Percentiles rank a stretch among this genome's conserved stretches.
phyloP scores from a whole-genome alignment of 1,140 invertebrate species.

The Cheumatopsyche charites region DNA sequence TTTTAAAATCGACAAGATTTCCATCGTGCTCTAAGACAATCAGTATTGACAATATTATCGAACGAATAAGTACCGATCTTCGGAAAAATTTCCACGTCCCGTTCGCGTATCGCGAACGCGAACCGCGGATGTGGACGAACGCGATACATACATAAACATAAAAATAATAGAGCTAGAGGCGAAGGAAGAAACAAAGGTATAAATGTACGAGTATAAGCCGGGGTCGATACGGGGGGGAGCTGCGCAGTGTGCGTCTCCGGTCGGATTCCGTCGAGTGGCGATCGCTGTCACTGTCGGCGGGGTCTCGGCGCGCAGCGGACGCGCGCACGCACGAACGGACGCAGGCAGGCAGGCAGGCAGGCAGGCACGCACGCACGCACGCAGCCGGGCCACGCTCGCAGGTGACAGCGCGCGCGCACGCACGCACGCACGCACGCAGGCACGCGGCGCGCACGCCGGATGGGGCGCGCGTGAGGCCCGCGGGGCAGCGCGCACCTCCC shows the following conservation, averaged over 20 bases:
- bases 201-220: not conserved
- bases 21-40: no score
- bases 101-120: not conserved
- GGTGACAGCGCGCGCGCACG: slow-evolving; percentile 51
- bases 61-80: no score
- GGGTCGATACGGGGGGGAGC: not conserved
- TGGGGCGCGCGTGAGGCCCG: slow-evolving; percentile 53
- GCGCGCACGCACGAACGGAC: not conserved
- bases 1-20: no score
- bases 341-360: slow-evolving; percentile 51
- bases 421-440: slow-evolving; percentile 45
- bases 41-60: no score
- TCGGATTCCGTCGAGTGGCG: not conserved
- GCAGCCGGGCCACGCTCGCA: slow-evolving; percentile 52
- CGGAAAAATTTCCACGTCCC: no score
- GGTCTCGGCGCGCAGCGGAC: slow-evolving; percentile 43
- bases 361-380: slow-evolving; percentile 51
- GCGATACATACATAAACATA: not conserved
- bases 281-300: not conserved
- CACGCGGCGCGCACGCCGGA: slow-evolving; percentile 47
- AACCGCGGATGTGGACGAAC: not conserved
- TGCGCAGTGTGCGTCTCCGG: not conserved
- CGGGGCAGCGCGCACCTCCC: slow-evolving; percentile 50
- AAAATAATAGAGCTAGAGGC: no score
- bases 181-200: no score